Conservation (phyloP, 2,113 vertebrate genomes). For the Cololabis saira region DNA sequence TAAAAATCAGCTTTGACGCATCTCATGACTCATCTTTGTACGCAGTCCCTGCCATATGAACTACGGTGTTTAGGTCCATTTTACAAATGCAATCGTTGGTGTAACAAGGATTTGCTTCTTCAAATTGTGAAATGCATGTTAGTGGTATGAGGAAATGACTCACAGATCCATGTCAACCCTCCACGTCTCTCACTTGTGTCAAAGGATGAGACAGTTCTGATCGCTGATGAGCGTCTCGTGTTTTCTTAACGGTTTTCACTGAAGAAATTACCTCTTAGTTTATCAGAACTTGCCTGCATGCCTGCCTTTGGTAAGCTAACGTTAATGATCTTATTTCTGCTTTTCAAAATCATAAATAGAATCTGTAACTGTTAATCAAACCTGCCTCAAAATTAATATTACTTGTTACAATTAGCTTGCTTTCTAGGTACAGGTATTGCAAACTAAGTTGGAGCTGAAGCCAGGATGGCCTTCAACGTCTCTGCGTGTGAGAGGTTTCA, state of each 20-base stretch:
- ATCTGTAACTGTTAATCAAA: too few species aligned
- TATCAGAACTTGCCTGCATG: not conserved
- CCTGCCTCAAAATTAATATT: too few species aligned
- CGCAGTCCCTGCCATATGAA: not conserved
- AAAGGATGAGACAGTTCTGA: not conserved
- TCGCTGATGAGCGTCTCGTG: accelerated
- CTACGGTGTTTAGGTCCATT: not conserved
- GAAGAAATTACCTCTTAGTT: not conserved
- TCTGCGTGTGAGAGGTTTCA: conserved; percentile 43
- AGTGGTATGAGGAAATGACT: conserved; percentile 24
- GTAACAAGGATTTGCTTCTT: conserved; percentile 10
- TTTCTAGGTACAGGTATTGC: conserved; percentile 20
- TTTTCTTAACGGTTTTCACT: accelerated
- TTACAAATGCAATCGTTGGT: not conserved
- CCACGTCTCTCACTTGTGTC: not conserved
- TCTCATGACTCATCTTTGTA: too few species aligned
- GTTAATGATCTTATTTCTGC: not conserved
- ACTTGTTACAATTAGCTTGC: too few species aligned
- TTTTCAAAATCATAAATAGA: not conserved
- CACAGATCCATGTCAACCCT: not conserved
- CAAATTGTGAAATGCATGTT: conserved; percentile 16
- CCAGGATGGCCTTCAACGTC: conserved; percentile 22
- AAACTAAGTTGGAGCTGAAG: not conserved
- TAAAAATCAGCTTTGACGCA: too few species aligned
- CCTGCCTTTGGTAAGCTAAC: conserved; percentile 16